Conservation (phyloP, 1,140 invertebrate genomes). For the Temnothorax curvispinosus region DNA sequence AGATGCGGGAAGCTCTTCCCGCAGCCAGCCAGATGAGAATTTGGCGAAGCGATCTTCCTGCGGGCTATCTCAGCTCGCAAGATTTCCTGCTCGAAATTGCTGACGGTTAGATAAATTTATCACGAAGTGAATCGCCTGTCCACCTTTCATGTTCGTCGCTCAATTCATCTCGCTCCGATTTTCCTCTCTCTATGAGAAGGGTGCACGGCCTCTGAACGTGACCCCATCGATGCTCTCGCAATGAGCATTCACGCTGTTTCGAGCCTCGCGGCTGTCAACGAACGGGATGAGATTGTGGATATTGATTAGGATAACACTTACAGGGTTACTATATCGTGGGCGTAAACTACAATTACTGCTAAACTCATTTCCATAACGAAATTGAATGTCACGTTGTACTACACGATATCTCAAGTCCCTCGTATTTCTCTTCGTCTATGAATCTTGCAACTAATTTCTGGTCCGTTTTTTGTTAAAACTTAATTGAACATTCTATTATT, state of each 20-base stretch:
- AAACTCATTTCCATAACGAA: slow-evolving; percentile 16
- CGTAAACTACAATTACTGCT: slow-evolving; percentile 3
- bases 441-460: neutral
- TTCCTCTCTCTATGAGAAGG: neutral
- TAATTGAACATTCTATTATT: neutral
- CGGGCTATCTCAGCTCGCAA: slow-evolving; percentile 34
- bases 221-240: slow-evolving; percentile 32
- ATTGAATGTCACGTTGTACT: slow-evolving; percentile 2
- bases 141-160: slow-evolving; percentile 16
- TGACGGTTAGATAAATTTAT: slow-evolving; percentile 56
- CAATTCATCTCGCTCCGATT: slow-evolving; percentile 51
- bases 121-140: slow-evolving; percentile 9
- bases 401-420: neutral
- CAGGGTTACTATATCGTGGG: neutral
- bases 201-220: slow-evolving; percentile 30
- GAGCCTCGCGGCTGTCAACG: slow-evolving; percentile 40
- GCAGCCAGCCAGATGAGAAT: slow-evolving; percentile 4
- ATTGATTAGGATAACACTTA: slow-evolving; percentile 48
- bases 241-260: slow-evolving; percentile 28
- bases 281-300: neutral
- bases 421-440: neutral
- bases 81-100: slow-evolving; percentile 47
- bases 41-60: slow-evolving; percentile 15
- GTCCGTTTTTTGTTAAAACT: neutral
- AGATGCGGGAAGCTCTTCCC: neutral